Percentiles rank a stretch among this genome's conserved stretches.
phyloP scores from a whole-genome alignment of 2,113 vertebrate species.

The Canis aureus region DNA sequence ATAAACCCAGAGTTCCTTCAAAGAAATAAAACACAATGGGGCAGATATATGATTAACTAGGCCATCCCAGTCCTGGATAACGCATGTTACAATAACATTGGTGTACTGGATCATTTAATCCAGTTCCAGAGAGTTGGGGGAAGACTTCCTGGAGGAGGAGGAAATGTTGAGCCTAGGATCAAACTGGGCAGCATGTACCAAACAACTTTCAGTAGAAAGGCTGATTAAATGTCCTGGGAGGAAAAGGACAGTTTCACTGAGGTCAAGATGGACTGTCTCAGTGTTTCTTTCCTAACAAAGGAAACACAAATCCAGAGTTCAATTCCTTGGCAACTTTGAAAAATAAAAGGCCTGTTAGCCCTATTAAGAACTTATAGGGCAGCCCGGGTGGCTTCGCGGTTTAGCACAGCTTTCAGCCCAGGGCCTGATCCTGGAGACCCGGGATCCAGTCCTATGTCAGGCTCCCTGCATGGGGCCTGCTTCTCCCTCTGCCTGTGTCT shows the following conservation, averaged over 20 bases:
- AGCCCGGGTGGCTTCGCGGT: no score
- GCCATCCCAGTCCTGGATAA: no score
- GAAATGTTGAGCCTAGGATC: not conserved
- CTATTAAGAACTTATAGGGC: not conserved
- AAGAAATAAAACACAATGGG: not conserved
- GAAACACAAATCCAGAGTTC: not conserved
- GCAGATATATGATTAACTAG: not conserved
- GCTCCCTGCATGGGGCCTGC: no score
- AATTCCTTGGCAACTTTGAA: not conserved
- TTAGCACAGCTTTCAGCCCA: no score
- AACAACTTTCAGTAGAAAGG: not conserved
- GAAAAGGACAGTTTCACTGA: not conserved
- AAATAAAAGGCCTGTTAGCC: not conserved
- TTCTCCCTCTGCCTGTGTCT: no score
- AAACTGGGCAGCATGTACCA: not conserved
- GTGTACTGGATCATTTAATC: not conserved
- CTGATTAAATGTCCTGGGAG: not conserved
- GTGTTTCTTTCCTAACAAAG: not conserved
- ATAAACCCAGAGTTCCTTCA: conserved; percentile 14
- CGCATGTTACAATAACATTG: not conserved
- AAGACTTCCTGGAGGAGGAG: not conserved
- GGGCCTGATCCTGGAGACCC: no score
- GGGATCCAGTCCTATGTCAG: no score
- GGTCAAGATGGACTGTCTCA: not conserved
- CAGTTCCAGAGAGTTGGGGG: not conserved